Evolutionary conservation across 2,888 invertebrate species (phyloP).

Genomic region (Nomada ferruginata): DNA sequence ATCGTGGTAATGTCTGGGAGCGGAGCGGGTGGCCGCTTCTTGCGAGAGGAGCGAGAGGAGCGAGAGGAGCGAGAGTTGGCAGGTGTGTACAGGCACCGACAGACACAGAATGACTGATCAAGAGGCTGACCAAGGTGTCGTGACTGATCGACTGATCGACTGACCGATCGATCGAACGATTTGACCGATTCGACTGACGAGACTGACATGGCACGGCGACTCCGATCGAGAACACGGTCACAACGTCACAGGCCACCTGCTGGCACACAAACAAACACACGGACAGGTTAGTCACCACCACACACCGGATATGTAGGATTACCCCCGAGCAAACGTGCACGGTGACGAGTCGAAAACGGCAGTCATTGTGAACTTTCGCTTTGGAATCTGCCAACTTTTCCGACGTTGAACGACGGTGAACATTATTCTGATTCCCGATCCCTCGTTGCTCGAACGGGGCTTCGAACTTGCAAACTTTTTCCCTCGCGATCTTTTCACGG

Average conservation of each 20-base stretch:
- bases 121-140: constrained; percentile 72
- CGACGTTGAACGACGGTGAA: too few species aligned
- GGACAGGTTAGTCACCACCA: constrained; percentile 84
- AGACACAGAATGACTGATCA: constrained; percentile 79
- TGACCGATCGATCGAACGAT: constrained; percentile 62
- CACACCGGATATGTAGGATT: constrained; percentile 77
- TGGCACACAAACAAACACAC: constrained; percentile 85
- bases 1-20: constrained; percentile 19
- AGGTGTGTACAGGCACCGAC: constrained; percentile 73
- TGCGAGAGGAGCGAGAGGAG: constrained; percentile 39
- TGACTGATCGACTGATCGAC: constrained; percentile 62
- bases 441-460: not conserved
- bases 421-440: not conserved
- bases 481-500: not conserved
- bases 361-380: not conserved
- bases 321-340: constrained; percentile 63
- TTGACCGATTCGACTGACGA: constrained; percentile 73
- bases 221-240: constrained; percentile 84
- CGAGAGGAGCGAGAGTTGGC: constrained; percentile 47
- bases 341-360: constrained; percentile 42
- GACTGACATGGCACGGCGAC: constrained; percentile 84
- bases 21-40: constrained; percentile 35
- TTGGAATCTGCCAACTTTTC: not conserved
- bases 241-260: constrained; percentile 85
- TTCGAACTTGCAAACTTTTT: not conserved